Evolutionary conservation across 2,888 invertebrate genomes (phyloP).

Genomic region (Pandemis corylana): DNA sequence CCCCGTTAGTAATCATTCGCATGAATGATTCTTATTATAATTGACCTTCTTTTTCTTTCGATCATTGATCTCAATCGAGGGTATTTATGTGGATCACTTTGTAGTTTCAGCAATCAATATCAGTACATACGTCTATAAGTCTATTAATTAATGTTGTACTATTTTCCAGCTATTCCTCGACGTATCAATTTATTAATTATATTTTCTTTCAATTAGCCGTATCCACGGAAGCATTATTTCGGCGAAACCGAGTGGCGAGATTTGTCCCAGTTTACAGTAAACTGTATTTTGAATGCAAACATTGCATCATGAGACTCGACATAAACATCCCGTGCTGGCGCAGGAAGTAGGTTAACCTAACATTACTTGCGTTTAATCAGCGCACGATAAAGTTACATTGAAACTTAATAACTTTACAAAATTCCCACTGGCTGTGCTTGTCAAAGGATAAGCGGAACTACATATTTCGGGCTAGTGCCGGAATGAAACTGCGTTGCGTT

Average conservation of each 20-base stretch:
- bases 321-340: conserved; percentile 71
- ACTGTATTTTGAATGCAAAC: conserved; percentile 71
- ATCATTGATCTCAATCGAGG: conserved; percentile 27
- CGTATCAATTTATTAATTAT: conserved; percentile 49
- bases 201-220: conserved; percentile 57
- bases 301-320: conserved; percentile 61
- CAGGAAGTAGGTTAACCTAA: conserved; percentile 57
- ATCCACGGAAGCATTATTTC: conserved; percentile 47
- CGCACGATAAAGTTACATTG: conserved; percentile 55
- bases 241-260: conserved; percentile 51
- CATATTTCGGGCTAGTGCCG: conserved; percentile 40
- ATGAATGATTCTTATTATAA: conserved; percentile 31
- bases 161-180: not conserved
- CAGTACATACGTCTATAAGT: not conserved
- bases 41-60: conserved; percentile 28
- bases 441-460: conserved; percentile 44
- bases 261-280: conserved; percentile 64
- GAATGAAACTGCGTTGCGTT: conserved; percentile 52
- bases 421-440: conserved; percentile 28
- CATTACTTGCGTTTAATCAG: conserved; percentile 51
- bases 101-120: conserved; percentile 8
- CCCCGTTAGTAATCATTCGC: conserved; percentile 29
- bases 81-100: not conserved
- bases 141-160: conserved; percentile 41
- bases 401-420: conserved; percentile 43